Percentiles rank a stretch among this genome's conserved stretches.
phyloP scores from a whole-genome alignment of 2,888 invertebrate species.

The Schizotus pectinicornis region DNA sequence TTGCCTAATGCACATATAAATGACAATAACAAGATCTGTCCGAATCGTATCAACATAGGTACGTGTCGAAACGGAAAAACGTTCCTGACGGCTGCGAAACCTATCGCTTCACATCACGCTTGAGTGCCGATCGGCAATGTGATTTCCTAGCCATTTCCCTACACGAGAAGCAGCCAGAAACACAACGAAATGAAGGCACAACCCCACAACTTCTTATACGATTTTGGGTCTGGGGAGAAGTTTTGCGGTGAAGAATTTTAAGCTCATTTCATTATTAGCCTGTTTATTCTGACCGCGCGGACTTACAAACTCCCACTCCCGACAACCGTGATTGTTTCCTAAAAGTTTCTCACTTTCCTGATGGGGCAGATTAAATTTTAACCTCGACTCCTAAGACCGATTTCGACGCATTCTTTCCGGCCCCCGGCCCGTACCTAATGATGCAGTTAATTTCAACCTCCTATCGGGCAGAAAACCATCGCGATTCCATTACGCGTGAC shows the following conservation, averaged over 20 bases:
- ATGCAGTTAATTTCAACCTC: no score
- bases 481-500: no score
- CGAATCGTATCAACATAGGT: conserved; percentile 38
- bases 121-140: conserved; percentile 41
- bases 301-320: background rate
- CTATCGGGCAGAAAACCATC: no score
- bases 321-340: conserved; percentile 4
- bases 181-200: conserved; percentile 7
- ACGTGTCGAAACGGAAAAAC: conserved; percentile 46
- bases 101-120: conserved; percentile 41
- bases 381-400: conserved; percentile 1
- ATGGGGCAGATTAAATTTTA: conserved; percentile 17
- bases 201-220: conserved; percentile 17
- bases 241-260: conserved; percentile 6
- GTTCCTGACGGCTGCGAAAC: conserved; percentile 36
- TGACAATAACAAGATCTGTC: conserved; percentile 37
- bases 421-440: no score
- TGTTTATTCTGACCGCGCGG: conserved; percentile 8
- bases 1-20: conserved; percentile 21
- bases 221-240: background rate
- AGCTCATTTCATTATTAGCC: conserved; percentile 13
- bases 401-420: no score
- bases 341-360: conserved; percentile 14
- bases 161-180: conserved; percentile 1
- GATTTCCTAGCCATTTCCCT: conserved; percentile 40